Evolutionary conservation across 2,888 invertebrate species (phyloP).

Genomic region (Agonopterix arenella): DNA sequence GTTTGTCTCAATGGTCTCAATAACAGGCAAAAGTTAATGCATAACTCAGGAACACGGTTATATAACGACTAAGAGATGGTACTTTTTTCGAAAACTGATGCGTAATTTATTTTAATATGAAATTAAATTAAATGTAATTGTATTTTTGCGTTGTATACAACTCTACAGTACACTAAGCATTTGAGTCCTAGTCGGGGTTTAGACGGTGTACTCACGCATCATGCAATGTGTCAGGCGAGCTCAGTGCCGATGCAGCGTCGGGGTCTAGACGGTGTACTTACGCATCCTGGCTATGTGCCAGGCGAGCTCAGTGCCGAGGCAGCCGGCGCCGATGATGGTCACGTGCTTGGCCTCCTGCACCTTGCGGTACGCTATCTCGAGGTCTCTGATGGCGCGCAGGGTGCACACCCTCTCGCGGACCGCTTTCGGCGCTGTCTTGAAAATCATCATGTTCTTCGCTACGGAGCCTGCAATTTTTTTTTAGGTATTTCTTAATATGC

Average conservation of each 20-base stretch:
- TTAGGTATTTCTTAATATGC: background rate
- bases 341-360: slow-evolving; percentile 49
- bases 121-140: too few species aligned
- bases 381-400: slow-evolving; percentile 49
- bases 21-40: too few species aligned
- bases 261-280: slow-evolving; percentile 21
- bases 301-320: slow-evolving; percentile 54
- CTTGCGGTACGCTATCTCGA: slow-evolving; percentile 50
- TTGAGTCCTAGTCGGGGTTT: too few species aligned
- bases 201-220: slow-evolving; percentile 38
- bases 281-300: slow-evolving; percentile 52
- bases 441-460: slow-evolving; percentile 37
- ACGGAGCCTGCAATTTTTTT: slow-evolving; percentile 35
- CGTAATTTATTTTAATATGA: too few species aligned
- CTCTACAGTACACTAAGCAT: too few species aligned
- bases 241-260: slow-evolving; percentile 44
- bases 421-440: slow-evolving; percentile 46
- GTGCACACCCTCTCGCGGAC: slow-evolving; percentile 44
- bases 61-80: too few species aligned
- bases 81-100: too few species aligned
- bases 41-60: too few species aligned
- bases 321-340: slow-evolving; percentile 51
- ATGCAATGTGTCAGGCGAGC: slow-evolving; percentile 51
- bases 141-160: too few species aligned
- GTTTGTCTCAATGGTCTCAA: too few species aligned